phyloP scores from a whole-genome alignment of 2,113 vertebrate species.

The Synodontis membranacea region DNA sequence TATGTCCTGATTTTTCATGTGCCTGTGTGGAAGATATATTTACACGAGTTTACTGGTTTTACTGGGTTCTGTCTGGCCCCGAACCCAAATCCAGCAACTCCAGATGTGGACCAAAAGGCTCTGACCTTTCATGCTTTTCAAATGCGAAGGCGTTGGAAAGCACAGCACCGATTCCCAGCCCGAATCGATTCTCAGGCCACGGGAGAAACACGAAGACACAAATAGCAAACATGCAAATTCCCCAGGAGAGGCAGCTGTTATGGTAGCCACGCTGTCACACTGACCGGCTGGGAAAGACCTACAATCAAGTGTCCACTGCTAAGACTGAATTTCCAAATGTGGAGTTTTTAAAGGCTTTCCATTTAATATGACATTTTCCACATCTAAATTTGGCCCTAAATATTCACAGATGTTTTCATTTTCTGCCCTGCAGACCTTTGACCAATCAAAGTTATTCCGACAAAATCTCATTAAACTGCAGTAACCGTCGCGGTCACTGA shows the following conservation, averaged over 20 bases:
- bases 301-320: background rate
- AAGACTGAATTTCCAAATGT: background rate
- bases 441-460: background rate
- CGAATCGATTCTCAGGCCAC: conserved; percentile 44
- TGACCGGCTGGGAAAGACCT: conserved; percentile 36
- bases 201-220: conserved; percentile 27
- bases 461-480: background rate
- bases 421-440: background rate
- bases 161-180: conserved; percentile 38
- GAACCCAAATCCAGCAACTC: conserved; percentile 44
- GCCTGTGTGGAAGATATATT: background rate
- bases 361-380: background rate
- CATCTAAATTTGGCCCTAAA: background rate
- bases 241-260: conserved; percentile 32
- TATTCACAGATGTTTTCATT: background rate
- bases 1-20: background rate
- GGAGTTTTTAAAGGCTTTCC: background rate
- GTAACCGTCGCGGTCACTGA: background rate
- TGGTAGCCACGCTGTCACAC: background rate
- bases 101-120: conserved; percentile 52
- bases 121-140: conserved; percentile 41
- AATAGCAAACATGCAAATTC: conserved; percentile 38
- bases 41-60: background rate
- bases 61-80: conserved; percentile 14
- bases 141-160: conserved; percentile 41